Evolutionary conservation across 2,797 vertebrate species (phyloP).

Genomic region (Hirundo rustica): DNA sequence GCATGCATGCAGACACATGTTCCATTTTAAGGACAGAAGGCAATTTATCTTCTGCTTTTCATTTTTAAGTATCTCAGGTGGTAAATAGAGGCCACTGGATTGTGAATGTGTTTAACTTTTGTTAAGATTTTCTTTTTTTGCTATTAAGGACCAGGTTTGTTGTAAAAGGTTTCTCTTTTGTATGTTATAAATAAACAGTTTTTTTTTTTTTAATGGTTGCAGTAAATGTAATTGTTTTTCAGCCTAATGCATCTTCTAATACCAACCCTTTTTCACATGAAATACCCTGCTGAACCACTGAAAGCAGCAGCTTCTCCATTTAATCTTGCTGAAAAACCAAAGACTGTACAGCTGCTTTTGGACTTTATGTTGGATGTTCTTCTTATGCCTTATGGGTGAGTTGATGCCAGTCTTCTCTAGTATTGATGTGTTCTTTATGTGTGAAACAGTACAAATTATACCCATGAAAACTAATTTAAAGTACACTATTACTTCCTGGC

Average conservation of each 20-base stretch:
- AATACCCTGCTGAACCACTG: slow-evolving; percentile 88
- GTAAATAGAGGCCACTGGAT: background rate
- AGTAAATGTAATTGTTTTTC: slow-evolving; percentile 78
- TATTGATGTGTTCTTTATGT: background rate
- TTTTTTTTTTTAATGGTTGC: slow-evolving; percentile 68
- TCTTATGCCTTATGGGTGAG: slow-evolving; percentile 97
- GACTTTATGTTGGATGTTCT: slow-evolving; percentile 99
- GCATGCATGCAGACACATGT: background rate
- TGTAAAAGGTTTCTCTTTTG: slow-evolving; percentile 30
- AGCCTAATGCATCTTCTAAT: slow-evolving; percentile 99
- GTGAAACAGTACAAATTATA: background rate
- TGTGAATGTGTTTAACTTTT: background rate
- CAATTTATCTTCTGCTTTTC: background rate
- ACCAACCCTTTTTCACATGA: slow-evolving; percentile 96
- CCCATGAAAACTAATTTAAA: background rate
- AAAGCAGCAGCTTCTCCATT: slow-evolving; percentile 88
- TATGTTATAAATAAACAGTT: slow-evolving; percentile 45
- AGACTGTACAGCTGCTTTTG: slow-evolving; percentile 94
- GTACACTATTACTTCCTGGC: background rate
- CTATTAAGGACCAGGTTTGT: background rate
- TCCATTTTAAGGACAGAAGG: background rate
- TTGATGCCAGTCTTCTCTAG: background rate
- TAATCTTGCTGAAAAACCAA: slow-evolving; percentile 96
- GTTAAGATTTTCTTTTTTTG: background rate
- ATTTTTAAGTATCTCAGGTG: background rate